Percentiles rank a stretch among this genome's conserved stretches.
These are phyloP conservation scores for Callimorpha dominula DNA, from an alignment of 2,888 invertebrate genomes.

Conservation along the genomic window DNA sequence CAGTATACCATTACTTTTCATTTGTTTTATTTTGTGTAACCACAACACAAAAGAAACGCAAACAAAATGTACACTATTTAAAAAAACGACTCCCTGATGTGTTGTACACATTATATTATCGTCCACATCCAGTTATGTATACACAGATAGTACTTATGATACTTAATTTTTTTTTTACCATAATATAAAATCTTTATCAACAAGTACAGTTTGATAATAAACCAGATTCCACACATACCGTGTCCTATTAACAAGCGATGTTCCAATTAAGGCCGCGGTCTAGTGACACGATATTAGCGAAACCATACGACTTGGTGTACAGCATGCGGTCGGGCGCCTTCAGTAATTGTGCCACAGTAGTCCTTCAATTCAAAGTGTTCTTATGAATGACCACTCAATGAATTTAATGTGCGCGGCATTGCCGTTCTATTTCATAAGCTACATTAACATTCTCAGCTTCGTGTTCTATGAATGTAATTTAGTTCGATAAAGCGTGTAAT, in stretches of 20 bases:
- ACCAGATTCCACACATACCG: conserved; percentile 27
- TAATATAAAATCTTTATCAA: not conserved
- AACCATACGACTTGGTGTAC: conserved; percentile 26
- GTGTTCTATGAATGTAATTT: conserved; percentile 25
- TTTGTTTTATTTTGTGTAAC: no score
- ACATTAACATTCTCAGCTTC: conserved; percentile 50
- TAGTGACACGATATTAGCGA: conserved; percentile 32
- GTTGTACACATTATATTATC: no score
- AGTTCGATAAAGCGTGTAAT: conserved; percentile 14
- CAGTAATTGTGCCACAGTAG: conserved; percentile 76
- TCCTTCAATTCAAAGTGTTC: conserved; percentile 56
- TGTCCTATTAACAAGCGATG: conserved; percentile 31
- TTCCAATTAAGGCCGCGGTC: conserved; percentile 35
- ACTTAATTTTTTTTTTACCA: not conserved
- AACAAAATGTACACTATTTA: no score
- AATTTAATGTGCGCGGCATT: conserved; percentile 62
- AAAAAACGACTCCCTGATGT: no score
- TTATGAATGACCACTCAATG: conserved; percentile 71
- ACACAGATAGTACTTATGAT: not conserved
- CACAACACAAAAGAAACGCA: no score
- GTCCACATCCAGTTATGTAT: not conserved
- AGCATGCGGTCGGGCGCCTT: conserved; percentile 66
- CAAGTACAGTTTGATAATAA: not conserved
- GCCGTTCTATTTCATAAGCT: conserved; percentile 52
- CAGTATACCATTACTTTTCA: no score